Evolutionary conservation across 2,888 invertebrate species (phyloP).

Genomic region (Ypsolopha scabrella): DNA sequence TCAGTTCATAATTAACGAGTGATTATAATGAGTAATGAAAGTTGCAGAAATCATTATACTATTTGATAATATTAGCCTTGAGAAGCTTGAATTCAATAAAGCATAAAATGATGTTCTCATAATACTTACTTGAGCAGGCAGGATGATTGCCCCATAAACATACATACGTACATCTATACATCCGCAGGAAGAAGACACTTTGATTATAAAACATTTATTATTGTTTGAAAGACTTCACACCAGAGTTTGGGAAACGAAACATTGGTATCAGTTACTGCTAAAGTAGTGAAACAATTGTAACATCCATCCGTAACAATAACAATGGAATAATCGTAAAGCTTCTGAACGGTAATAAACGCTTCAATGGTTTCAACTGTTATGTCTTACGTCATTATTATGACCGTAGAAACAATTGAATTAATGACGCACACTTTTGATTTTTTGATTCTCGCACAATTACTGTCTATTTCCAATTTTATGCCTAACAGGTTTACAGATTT

Average conservation of each 20-base stretch:
- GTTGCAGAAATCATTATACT: too few relatives aligned
- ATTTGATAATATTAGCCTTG: too few relatives aligned
- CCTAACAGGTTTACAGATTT: too few relatives aligned
- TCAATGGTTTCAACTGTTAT: not conserved
- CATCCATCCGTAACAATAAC: not conserved
- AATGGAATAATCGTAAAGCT: not conserved
- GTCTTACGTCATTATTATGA: constrained; percentile 6
- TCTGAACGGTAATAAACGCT: not conserved
- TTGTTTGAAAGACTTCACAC: too few relatives aligned
- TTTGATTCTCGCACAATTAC: too few relatives aligned
- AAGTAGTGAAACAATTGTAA: not conserved
- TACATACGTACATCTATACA: not conserved
- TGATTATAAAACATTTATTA: not conserved
- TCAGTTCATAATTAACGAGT: too few relatives aligned
- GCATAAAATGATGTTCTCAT: too few relatives aligned
- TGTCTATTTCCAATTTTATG: too few relatives aligned
- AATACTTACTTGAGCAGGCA: not conserved
- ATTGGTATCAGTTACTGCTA: not conserved
- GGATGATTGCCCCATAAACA: not conserved
- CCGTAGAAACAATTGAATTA: not conserved
- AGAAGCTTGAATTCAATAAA: too few relatives aligned
- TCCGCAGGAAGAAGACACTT: not conserved
- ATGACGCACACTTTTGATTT: too few relatives aligned
- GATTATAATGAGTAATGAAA: too few relatives aligned
- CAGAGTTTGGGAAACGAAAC: too few relatives aligned